Evolutionary conservation across 1,140 invertebrate genomes (phyloP).

Genomic region (Drosophila carrolli): DNA sequence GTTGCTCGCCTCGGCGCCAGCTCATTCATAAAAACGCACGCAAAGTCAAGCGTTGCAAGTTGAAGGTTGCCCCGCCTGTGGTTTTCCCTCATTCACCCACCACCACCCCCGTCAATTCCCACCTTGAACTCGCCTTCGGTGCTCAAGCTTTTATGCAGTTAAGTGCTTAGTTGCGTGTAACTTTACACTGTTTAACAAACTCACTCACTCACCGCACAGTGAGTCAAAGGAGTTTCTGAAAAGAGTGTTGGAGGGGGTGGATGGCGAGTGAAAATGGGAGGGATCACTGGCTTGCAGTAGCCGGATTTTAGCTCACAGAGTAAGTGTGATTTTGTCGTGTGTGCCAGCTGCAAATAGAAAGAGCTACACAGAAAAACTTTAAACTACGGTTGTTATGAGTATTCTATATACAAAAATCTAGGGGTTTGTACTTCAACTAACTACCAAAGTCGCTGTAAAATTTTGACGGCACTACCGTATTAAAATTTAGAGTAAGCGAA

Average conservation of each 20-base stretch:
- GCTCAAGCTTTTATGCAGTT: constrained; percentile 73
- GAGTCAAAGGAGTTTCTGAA: constrained; percentile 37
- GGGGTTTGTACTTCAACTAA: too few species aligned
- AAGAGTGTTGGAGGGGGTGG: constrained; percentile 1
- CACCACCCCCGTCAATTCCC: background rate
- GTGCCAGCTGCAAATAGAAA: constrained; percentile 61
- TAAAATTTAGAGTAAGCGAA: too few species aligned
- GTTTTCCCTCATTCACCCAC: constrained; percentile 13
- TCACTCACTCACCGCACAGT: constrained; percentile 49
- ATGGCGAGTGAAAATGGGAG: background rate
- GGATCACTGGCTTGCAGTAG: constrained; percentile 13
- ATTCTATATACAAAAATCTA: too few species aligned
- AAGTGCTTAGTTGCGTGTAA: constrained; percentile 82
- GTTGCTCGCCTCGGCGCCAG: constrained; percentile 50
- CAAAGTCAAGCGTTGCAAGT: constrained; percentile 65
- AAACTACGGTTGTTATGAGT: background rate
- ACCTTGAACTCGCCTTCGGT: constrained; percentile 7
- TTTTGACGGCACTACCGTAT: too few species aligned
- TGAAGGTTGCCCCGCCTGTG: constrained; percentile 71
- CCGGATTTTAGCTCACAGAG: constrained; percentile 16
- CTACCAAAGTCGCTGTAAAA: too few species aligned
- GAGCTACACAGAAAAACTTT: constrained; percentile 16
- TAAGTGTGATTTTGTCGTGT: constrained; percentile 52
- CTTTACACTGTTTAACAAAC: constrained; percentile 81
- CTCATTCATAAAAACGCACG: constrained; percentile 79